These are phyloP conservation scores for Lepus timidus DNA, from an alignment of 2,113 vertebrate species.

Conservation along the genomic window DNA sequence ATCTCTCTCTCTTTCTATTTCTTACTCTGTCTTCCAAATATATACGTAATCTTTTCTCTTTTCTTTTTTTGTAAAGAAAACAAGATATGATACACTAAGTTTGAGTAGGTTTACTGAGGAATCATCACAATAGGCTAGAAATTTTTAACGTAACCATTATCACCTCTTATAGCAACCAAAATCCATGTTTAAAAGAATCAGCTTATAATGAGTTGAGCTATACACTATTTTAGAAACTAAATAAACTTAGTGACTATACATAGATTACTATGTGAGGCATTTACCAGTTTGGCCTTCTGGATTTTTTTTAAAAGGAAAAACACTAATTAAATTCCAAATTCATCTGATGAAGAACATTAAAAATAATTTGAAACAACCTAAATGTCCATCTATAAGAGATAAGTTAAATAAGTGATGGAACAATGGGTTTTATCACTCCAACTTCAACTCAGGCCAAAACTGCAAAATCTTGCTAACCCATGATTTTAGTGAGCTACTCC, in stretches of 20 bases:
- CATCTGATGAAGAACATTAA: slow-evolving; percentile 12
- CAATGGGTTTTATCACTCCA: background rate
- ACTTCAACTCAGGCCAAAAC: background rate
- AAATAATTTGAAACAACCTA: background rate
- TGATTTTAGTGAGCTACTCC: background rate
- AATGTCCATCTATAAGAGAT: background rate
- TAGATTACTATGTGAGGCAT: background rate
- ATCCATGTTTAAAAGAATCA: background rate
- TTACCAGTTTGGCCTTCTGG: background rate
- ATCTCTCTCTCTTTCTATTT: too few relatives aligned
- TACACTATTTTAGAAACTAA: background rate
- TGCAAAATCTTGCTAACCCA: background rate
- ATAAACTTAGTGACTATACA: background rate
- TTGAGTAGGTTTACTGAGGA: background rate
- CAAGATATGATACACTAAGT: background rate
- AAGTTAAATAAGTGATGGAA: background rate
- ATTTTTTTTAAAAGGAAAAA: background rate
- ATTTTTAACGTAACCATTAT: background rate
- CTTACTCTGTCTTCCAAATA: too few relatives aligned
- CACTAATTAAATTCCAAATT: background rate
- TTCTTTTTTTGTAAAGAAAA: too few relatives aligned
- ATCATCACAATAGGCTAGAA: background rate
- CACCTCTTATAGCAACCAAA: background rate
- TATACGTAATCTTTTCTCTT: too few relatives aligned
- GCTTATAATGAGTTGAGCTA: background rate